phyloP scores from a whole-genome alignment of 2,888 invertebrate genomes.

The Drosophila cracens region DNA sequence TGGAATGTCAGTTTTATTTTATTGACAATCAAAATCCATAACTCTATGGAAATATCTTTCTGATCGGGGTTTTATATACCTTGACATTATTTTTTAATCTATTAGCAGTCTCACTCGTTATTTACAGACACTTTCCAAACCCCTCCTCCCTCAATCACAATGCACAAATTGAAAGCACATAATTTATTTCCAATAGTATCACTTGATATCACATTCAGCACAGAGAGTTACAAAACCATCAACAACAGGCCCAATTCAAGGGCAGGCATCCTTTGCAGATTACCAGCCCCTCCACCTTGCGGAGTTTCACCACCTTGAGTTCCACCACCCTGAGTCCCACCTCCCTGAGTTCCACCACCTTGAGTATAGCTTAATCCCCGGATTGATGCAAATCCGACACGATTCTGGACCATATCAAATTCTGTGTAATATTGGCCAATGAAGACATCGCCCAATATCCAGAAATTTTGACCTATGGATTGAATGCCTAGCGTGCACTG shows the following conservation, averaged over 20 bases:
- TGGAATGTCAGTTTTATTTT: background rate
- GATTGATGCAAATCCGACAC: conserved; percentile 93
- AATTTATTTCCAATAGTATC: conserved; percentile 20
- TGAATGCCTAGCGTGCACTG: conserved; percentile 95
- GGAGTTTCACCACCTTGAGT: background rate
- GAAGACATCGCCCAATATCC: conserved; percentile 98
- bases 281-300: conserved; percentile 2
- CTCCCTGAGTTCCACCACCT: background rate
- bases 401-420: conserved; percentile 93
- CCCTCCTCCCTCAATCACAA: background rate
- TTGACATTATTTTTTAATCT: background rate
- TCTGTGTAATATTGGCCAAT: conserved; percentile 97
- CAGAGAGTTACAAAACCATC: conserved; percentile 2
- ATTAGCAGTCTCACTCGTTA: background rate
- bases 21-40: background rate
- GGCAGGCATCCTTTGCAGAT: conserved; percentile 10
- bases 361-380: conserved; percentile 52
- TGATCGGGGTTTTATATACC: background rate
- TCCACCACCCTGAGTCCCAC: background rate
- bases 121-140: background rate
- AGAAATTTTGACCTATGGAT: conserved; percentile 90
- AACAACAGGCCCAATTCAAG: background rate
- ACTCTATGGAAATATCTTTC: background rate
- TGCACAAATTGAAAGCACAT: background rate
- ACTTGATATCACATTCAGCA: conserved; percentile 18